A percentile compares a stretch with the other conserved stretches of the same genome.
phyloP scores from a whole-genome alignment of 2,113 vertebrate genomes.

The Dipodomys spectabilis region DNA sequence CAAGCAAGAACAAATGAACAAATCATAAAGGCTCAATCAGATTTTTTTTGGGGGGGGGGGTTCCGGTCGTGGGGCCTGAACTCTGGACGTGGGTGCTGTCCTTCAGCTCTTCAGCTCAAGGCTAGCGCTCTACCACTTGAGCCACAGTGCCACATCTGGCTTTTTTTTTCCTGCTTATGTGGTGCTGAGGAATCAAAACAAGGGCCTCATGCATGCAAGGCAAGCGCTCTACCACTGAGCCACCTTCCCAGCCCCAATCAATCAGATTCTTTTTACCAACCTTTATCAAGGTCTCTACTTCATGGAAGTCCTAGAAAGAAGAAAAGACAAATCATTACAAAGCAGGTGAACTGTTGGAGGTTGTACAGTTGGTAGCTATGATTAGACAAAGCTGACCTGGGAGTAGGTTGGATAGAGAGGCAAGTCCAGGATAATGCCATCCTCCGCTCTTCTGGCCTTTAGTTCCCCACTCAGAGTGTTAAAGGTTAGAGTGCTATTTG shows the following conservation, averaged over 20 bases:
- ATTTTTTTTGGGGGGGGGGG: not conserved
- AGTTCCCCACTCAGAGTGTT: constrained; percentile 93
- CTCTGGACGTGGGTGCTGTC: too few species aligned
- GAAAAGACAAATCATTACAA: not conserved
- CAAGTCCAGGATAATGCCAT: constrained; percentile 91
- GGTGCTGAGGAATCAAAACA: too few species aligned
- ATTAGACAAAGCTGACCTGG: constrained; percentile 82
- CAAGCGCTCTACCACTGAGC: too few species aligned
- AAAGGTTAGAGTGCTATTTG: constrained; percentile 90
- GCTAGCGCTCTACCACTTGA: too few species aligned
- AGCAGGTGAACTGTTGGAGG: not conserved
- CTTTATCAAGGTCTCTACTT: constrained; percentile 90
- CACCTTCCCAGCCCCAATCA: too few species aligned
- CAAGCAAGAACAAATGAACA: constrained; percentile 1
- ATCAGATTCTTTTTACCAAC: constrained; percentile 80
- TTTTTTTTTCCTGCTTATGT: too few species aligned
- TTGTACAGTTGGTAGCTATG: not conserved
- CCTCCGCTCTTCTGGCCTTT: constrained; percentile 85
- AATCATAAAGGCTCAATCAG: not conserved
- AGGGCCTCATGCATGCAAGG: too few species aligned
- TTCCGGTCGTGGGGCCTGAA: too few species aligned
- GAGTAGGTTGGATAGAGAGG: constrained; percentile 88
- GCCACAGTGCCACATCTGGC: too few species aligned
- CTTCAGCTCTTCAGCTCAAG: too few species aligned
- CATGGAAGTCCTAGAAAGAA: constrained; percentile 85